A percentile compares a stretch with the other conserved stretches of the same genome.
These are phyloP conservation scores for Labeo calbasu DNA, from an alignment of 2,797 vertebrate genomes.

Conservation along the genomic window DNA sequence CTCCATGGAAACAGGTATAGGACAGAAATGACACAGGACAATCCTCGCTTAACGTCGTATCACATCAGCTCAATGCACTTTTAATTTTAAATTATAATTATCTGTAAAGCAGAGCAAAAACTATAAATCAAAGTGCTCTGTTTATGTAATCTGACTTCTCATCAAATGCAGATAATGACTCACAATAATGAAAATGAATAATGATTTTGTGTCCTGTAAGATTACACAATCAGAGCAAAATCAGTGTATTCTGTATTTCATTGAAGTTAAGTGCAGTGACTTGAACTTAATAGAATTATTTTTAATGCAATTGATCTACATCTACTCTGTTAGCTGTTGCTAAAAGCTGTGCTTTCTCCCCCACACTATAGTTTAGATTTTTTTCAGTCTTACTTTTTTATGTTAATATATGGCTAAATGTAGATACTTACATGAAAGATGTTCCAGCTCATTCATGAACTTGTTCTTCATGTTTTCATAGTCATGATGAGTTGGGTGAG, in stretches of 20 bases:
- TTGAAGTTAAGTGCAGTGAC: background rate
- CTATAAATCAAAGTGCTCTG: background rate
- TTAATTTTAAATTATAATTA: background rate
- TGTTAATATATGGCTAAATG: background rate
- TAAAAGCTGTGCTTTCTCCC: too few species aligned
- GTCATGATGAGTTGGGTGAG: slow-evolving; percentile 68
- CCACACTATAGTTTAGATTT: background rate
- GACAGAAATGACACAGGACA: slow-evolving; percentile 23
- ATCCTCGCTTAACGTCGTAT: background rate
- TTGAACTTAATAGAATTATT: slow-evolving; percentile 1
- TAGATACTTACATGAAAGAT: slow-evolving; percentile 76
- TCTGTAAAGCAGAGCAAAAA: background rate
- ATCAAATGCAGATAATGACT: slow-evolving; percentile 15
- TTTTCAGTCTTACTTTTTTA: background rate
- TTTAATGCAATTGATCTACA: background rate
- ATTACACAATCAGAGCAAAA: slow-evolving; percentile 12
- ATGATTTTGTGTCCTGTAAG: background rate
- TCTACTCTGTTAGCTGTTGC: background rate
- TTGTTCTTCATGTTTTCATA: slow-evolving; percentile 86
- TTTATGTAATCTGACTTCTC: slow-evolving; percentile 4
- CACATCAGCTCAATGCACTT: slow-evolving; percentile 3
- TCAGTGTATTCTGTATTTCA: background rate
- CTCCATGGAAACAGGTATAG: slow-evolving; percentile 30
- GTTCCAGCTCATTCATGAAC: slow-evolving; percentile 84
- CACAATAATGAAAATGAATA: slow-evolving; percentile 4